These are phyloP conservation scores for Rhabdornis inornatus DNA, from an alignment of 2,113 vertebrate species.

Conservation along the genomic window DNA sequence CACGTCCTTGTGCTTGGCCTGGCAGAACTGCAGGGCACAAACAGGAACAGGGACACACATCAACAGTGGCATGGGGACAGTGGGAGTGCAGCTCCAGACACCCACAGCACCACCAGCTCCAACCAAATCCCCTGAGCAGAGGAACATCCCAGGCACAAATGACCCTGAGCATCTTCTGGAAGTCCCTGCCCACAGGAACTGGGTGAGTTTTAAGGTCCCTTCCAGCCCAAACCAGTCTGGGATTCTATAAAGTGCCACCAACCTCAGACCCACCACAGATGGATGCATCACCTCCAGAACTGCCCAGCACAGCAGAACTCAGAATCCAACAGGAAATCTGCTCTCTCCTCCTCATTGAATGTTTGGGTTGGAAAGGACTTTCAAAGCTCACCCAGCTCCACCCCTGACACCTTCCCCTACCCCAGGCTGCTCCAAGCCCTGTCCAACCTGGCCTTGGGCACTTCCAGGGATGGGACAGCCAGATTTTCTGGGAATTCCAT, in stretches of 20 bases:
- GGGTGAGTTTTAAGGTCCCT: background rate
- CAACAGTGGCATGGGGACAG: background rate
- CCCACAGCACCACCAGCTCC: background rate
- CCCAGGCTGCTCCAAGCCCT: background rate
- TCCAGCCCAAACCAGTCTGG: background rate
- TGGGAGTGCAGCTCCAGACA: background rate
- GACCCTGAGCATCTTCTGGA: background rate
- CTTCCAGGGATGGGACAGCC: background rate
- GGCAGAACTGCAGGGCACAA: conserved; percentile 73
- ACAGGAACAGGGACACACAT: background rate
- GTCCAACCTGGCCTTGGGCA: background rate
- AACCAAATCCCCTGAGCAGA: background rate
- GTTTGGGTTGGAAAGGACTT: background rate
- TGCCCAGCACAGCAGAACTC: background rate
- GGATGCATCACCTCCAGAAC: background rate
- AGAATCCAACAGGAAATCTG: background rate
- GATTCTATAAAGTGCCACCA: background rate
- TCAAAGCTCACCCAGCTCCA: background rate
- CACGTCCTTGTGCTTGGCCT: conserved; percentile 70
- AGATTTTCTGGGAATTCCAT: background rate
- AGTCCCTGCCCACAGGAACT: background rate
- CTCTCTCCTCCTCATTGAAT: background rate
- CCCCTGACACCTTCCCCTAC: background rate
- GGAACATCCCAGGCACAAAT: background rate
- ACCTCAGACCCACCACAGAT: rapidly evolving